Conservation (phyloP, 2,113 vertebrate species). For the Embiotoca jacksoni region DNA sequence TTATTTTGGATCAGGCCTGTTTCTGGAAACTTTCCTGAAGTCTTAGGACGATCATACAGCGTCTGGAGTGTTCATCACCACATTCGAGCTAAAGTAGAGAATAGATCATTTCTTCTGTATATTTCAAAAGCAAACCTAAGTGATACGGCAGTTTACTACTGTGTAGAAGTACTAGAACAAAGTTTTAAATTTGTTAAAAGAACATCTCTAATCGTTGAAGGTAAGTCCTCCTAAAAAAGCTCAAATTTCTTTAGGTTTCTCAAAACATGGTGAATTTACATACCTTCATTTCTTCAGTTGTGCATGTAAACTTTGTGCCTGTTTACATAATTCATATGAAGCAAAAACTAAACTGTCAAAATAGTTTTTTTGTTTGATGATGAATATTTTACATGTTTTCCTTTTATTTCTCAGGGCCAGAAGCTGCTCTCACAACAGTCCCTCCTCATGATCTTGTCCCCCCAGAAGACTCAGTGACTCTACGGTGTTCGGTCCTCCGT, state of each 20-base stretch:
- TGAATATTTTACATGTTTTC: not conserved
- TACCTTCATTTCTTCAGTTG: not conserved
- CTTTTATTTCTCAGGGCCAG: not conserved
- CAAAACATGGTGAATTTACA: not conserved
- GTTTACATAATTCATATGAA: too few species aligned
- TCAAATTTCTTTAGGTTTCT: not conserved
- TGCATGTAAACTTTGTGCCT: too few species aligned
- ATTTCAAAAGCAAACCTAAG: constrained; percentile 5
- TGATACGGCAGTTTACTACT: constrained; percentile 63
- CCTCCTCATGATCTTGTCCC: not conserved
- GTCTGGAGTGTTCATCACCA: rapidly evolving
- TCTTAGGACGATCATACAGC: constrained; percentile 8
- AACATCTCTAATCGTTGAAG: constrained; percentile 47
- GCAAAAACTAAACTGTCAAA: too few species aligned
- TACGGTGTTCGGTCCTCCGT: constrained; percentile 26
- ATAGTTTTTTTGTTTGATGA: too few species aligned
- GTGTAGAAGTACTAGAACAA: not conserved
- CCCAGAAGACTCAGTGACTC: constrained; percentile 35
- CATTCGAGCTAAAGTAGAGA: not conserved
- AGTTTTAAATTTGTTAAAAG: not conserved
- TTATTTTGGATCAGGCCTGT: constrained; percentile 53
- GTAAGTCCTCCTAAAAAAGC: constrained; percentile 32
- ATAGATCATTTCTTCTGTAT: constrained; percentile 4
- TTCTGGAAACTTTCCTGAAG: constrained; percentile 24
- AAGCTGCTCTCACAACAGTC: not conserved